Conservation (phyloP, 2,797 vertebrate species). For the Anomalospiza imberbis region DNA sequence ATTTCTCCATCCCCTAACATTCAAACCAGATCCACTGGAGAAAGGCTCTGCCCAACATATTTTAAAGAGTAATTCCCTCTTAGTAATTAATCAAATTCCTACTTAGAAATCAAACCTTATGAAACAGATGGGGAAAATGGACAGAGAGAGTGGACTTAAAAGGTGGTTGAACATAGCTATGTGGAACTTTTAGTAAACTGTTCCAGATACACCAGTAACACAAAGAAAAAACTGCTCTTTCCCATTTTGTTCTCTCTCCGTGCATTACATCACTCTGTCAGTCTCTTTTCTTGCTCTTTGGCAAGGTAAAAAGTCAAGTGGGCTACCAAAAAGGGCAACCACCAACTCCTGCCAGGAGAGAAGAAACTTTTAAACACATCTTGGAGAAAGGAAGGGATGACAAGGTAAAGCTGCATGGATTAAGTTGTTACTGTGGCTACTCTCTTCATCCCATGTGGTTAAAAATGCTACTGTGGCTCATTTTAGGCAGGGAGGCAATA, state of each 20-base stretch:
- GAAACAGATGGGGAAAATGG: not conserved
- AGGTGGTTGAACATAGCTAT: not conserved
- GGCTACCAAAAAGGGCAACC: not conserved
- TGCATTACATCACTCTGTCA: rapidly evolving
- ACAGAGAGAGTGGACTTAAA: not conserved
- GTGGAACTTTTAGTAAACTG: not conserved
- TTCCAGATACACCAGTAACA: not conserved
- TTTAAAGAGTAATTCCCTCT: not conserved
- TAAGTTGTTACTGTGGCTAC: not conserved
- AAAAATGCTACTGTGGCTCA: not conserved
- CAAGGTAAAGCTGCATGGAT: not conserved
- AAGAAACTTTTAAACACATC: not conserved
- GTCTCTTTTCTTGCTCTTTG: not conserved
- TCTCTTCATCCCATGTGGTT: not conserved
- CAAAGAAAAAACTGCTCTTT: not conserved
- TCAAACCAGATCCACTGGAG: not conserved
- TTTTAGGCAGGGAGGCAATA: not conserved
- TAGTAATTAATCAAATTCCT: not conserved
- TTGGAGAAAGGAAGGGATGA: not conserved
- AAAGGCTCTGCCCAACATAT: not conserved
- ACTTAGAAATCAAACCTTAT: not conserved
- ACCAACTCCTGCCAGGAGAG: not conserved
- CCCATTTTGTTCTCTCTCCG: not conserved
- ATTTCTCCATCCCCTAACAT: not conserved
- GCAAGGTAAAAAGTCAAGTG: not conserved